These are phyloP conservation scores for Coleophora deauratella DNA, from an alignment of 2,888 invertebrate genomes.

Conservation along the genomic window DNA sequence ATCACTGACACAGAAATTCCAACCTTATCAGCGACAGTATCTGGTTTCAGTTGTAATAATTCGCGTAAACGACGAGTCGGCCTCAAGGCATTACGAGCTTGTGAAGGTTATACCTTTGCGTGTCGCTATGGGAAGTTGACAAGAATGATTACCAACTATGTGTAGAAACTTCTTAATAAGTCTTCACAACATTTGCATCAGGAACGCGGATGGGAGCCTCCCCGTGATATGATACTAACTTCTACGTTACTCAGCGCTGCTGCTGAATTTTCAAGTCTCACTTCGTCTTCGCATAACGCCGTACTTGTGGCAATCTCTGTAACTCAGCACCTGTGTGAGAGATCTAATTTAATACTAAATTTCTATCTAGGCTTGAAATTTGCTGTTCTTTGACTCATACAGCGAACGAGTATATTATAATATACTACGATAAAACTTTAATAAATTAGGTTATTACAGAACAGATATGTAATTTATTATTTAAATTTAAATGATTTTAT, in stretches of 20 bases:
- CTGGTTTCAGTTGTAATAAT: not conserved
- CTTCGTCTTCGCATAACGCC: too few species aligned
- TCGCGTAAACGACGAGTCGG: not conserved
- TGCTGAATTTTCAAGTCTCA: slow-evolving; percentile 17
- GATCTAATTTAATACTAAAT: too few species aligned
- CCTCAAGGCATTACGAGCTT: slow-evolving; percentile 24
- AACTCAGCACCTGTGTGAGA: not conserved
- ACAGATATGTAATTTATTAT: too few species aligned
- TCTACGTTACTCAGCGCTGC: slow-evolving; percentile 20
- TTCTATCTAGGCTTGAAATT: too few species aligned
- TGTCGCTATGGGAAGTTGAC: slow-evolving; percentile 47
- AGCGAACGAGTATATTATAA: too few species aligned
- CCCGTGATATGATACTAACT: slow-evolving; percentile 45
- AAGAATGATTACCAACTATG: slow-evolving; percentile 55
- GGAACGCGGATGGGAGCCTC: slow-evolving; percentile 26
- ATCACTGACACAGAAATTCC: slow-evolving; percentile 13
- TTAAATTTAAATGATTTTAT: too few species aligned
- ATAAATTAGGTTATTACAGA: too few species aligned
- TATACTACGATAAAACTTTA: too few species aligned
- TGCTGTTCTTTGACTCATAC: too few species aligned
- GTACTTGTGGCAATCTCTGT: slow-evolving; percentile 3
- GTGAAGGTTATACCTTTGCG: slow-evolving; percentile 14
- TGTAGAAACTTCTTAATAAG: slow-evolving; percentile 64
- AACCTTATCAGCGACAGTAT: slow-evolving; percentile 13
- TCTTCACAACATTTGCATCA: slow-evolving; percentile 63